Evolutionary conservation across 2,797 vertebrate genomes (phyloP).

Genomic region (Acestrorhynchus altus): DNA sequence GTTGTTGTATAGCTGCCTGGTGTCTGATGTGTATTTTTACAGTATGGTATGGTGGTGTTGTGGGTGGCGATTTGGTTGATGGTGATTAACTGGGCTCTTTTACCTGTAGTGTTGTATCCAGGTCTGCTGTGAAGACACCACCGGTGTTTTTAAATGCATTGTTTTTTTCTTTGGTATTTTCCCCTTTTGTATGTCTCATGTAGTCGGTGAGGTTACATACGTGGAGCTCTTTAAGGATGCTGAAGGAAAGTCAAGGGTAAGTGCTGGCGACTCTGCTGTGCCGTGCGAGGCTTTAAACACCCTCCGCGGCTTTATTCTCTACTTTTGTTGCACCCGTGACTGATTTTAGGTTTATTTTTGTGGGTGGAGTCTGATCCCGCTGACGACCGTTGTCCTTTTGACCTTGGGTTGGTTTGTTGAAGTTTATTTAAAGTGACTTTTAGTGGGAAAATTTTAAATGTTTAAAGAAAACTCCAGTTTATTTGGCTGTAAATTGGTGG

Average conservation of each 20-base stretch:
- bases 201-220: conserved; percentile 99
- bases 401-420: conserved; percentile 82
- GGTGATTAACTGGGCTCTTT: conserved; percentile 95
- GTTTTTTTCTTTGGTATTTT: conserved; percentile 98
- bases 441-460: conserved; percentile 72
- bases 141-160: conserved; percentile 97
- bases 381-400: conserved; percentile 77
- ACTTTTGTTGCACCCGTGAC: conserved; percentile 77
- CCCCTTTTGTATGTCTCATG: conserved; percentile 99
- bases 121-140: conserved; percentile 94
- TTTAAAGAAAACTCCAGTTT: conserved; percentile 76
- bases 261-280: conserved; percentile 94
- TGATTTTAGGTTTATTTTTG: conserved; percentile 68
- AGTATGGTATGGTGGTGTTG: conserved; percentile 92
- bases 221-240: conserved; percentile 99
- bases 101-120: conserved; percentile 95
- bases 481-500: conserved; percentile 80
- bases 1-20: conserved; percentile 92
- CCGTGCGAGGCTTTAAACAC: conserved; percentile 97
- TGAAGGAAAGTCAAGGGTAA: conserved; percentile 99
- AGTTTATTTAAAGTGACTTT: background rate
- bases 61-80: conserved; percentile 96
- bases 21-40: conserved; percentile 87
- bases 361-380: conserved; percentile 77
- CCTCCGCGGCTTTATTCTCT: conserved; percentile 94